Conservation (phyloP, 2,888 invertebrate species). For the Syrphus vitripennis region DNA sequence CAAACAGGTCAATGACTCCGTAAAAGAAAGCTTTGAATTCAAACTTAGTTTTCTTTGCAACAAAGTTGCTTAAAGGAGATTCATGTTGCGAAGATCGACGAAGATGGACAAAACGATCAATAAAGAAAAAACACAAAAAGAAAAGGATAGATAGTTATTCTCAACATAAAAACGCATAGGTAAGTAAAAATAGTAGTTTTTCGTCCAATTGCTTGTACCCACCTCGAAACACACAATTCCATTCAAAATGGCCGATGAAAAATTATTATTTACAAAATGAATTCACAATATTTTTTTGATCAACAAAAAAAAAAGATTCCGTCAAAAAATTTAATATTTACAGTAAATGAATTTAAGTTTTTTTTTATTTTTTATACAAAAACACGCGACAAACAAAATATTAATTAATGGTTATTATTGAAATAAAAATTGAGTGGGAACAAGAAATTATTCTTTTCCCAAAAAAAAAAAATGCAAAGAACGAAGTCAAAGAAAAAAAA, state of each 20-base stretch:
- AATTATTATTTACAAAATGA: slow-evolving; percentile 10
- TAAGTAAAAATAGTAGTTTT: too few species aligned
- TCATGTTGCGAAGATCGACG: not conserved
- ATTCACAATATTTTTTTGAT: slow-evolving; percentile 29
- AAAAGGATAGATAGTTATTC: not conserved
- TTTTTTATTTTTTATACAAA: slow-evolving; percentile 31
- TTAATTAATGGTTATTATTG: slow-evolving; percentile 57
- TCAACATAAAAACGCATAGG: too few species aligned
- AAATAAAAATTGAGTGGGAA: slow-evolving; percentile 48
- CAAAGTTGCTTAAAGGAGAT: not conserved
- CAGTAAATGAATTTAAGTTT: slow-evolving; percentile 20
- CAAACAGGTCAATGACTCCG: slow-evolving; percentile 37
- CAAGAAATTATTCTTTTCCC: slow-evolving; percentile 57
- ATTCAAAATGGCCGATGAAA: slow-evolving; percentile 29
- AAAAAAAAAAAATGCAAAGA: slow-evolving; percentile 29
- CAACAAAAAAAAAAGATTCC: slow-evolving; percentile 52
- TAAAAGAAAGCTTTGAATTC: not conserved
- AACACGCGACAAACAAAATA: slow-evolving; percentile 69
- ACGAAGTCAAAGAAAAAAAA: slow-evolving; percentile 54
- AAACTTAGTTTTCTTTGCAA: not conserved
- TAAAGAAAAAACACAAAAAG: not conserved
- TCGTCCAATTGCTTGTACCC: too few species aligned
- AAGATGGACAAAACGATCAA: not conserved
- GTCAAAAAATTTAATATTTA: slow-evolving; percentile 42
- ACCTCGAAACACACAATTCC: slow-evolving; percentile 4